These are phyloP conservation scores for Echinometra lucunter DNA, from an alignment of 53 echinoderm and acorn worm genomes.

Conservation along the genomic window DNA sequence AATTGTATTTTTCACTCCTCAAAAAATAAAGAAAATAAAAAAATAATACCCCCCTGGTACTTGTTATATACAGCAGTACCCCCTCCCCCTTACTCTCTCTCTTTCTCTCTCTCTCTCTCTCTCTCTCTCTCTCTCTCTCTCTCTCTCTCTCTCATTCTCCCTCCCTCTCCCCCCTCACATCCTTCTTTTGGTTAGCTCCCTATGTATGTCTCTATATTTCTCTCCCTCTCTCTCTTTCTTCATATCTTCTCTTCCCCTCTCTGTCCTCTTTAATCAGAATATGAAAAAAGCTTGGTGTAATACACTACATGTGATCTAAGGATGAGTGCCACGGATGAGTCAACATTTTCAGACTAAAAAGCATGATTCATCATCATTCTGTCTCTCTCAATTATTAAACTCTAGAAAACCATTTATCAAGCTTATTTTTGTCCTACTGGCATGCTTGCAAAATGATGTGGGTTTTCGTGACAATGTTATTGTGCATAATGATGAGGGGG, in stretches of 20 bases:
- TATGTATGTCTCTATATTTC: not conserved
- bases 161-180: too few species aligned
- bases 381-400: not conserved
- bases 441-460: too few species aligned
- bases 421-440: not conserved
- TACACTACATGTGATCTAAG: not conserved
- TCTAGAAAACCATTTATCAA: not conserved
- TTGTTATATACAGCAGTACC: too few species aligned
- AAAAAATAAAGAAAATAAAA: too few species aligned
- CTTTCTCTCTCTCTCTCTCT: not conserved
- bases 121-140: too few species aligned
- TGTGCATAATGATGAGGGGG: too few species aligned
- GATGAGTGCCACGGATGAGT: conserved; percentile 16
- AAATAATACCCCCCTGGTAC: too few species aligned
- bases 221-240: not conserved
- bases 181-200: not conserved
- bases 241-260: not conserved
- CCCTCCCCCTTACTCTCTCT: too few species aligned
- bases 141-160: too few species aligned
- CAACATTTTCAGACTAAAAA: conserved; percentile 17
- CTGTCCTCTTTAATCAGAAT: not conserved
- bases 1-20: too few species aligned
- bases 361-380: conserved; percentile 1
- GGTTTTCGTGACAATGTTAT: too few species aligned
- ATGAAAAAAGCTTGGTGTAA: not conserved